Percentiles rank a stretch among this genome's conserved stretches.
phyloP scores from a whole-genome alignment of 2,797 vertebrate genomes.

The Nothura maculosa region DNA sequence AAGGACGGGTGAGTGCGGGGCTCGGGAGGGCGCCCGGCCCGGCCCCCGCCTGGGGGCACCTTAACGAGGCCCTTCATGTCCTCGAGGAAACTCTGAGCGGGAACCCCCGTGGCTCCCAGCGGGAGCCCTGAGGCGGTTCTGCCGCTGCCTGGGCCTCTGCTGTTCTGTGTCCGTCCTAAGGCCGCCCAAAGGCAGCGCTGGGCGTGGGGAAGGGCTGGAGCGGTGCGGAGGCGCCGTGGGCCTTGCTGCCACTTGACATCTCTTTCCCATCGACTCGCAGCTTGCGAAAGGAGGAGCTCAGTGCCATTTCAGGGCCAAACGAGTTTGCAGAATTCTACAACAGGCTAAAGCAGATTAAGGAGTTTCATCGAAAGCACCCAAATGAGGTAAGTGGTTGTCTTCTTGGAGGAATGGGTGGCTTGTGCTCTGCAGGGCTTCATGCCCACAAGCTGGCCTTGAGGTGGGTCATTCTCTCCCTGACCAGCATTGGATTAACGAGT shows the following conservation, averaged over 20 bases:
- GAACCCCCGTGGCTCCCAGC: rapidly evolving
- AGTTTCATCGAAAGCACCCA: constrained; percentile 97
- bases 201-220: rapidly evolving
- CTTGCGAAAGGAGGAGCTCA: constrained; percentile 94
- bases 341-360: constrained; percentile 96
- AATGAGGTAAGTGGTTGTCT: constrained; percentile 87
- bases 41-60: too few relatives aligned
- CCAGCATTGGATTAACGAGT: neutral
- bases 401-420: rapidly evolving
- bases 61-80: too few relatives aligned
- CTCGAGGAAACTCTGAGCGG: neutral
- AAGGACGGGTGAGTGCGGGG: constrained; percentile 91
- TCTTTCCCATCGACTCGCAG: constrained; percentile 61
- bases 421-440: neutral
- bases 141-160: rapidly evolving
- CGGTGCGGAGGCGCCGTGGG: rapidly evolving
- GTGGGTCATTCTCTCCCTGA: rapidly evolving
- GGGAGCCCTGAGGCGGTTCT: rapidly evolving
- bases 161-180: neutral
- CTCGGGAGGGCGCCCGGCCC: neutral
- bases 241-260: rapidly evolving
- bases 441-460: rapidly evolving
- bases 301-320: constrained; percentile 96
- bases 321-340: constrained; percentile 99
- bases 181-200: rapidly evolving